These are phyloP conservation scores for Drosophila sp. DNA, from an alignment of 1,140 invertebrate species.

Conservation along the genomic window DNA sequence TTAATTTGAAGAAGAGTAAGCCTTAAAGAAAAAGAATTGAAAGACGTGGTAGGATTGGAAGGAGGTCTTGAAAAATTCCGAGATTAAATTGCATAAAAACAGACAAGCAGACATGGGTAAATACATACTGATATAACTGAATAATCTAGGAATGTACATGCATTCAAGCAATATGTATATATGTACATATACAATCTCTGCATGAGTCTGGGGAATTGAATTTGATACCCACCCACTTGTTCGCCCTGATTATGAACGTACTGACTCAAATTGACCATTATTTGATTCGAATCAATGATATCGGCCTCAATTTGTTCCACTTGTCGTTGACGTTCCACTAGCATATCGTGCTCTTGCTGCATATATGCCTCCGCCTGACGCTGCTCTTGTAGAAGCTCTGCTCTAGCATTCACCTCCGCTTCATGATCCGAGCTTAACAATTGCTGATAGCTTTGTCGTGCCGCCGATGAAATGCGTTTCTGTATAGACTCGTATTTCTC, in stretches of 20 bases:
- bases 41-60: too few relatives aligned
- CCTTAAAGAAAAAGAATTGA: too few relatives aligned
- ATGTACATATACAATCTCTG: background rate
- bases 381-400: conserved; percentile 85
- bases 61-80: too few relatives aligned
- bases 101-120: too few relatives aligned
- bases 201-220: background rate
- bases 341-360: conserved; percentile 92
- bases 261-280: conserved; percentile 93
- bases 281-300: conserved; percentile 95
- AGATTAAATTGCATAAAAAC: background rate
- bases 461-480: conserved; percentile 90
- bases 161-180: too few relatives aligned
- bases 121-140: too few relatives aligned
- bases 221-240: conserved; percentile 88
- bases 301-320: conserved; percentile 91
- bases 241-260: conserved; percentile 93
- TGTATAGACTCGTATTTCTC: conserved; percentile 91
- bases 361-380: conserved; percentile 85
- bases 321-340: conserved; percentile 89
- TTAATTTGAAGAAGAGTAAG: too few relatives aligned
- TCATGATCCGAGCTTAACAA: conserved; percentile 82
- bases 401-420: conserved; percentile 78
- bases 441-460: conserved; percentile 88
- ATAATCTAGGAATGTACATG: too few relatives aligned